Conservation (phyloP, 2,888 invertebrate species). For the Pegoplata infirma region DNA sequence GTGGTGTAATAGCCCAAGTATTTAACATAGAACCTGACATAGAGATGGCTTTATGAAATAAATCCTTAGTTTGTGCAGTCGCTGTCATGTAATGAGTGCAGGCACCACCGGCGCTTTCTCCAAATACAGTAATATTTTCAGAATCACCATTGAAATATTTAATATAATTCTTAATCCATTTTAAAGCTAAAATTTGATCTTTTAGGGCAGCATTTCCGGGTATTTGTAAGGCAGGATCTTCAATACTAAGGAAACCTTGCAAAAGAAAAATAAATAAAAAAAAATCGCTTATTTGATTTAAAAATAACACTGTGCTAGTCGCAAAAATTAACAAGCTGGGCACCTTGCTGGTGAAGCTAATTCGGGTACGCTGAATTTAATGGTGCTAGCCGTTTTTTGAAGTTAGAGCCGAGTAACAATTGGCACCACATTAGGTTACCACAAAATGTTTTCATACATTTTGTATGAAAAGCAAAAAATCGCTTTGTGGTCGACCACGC, state of each 20-base stretch:
- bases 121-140: slow-evolving; percentile 79
- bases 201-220: slow-evolving; percentile 80
- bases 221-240: slow-evolving; percentile 78
- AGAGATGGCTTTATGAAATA: slow-evolving; percentile 75
- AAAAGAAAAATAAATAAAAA: not conserved
- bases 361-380: no score
- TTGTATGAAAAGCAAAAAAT: no score
- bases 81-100: slow-evolving; percentile 78
- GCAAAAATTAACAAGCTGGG: no score
- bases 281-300: no score
- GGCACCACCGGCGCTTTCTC: slow-evolving; percentile 79
- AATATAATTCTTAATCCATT: slow-evolving; percentile 79
- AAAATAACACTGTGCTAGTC: no score
- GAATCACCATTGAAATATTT: slow-evolving; percentile 79
- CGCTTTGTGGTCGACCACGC: no score
- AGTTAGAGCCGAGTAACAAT: no score
- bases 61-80: slow-evolving; percentile 77
- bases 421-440: no score
- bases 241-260: slow-evolving; percentile 79
- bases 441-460: no score
- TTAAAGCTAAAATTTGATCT: slow-evolving; percentile 79
- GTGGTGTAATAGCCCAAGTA: slow-evolving; percentile 70
- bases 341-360: no score
- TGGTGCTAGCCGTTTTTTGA: no score
- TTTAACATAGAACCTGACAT: slow-evolving; percentile 74